Base-by-base conservation (phyloP, 2,797 vertebrate species). In the Pogoniulus pusillus region DNA sequence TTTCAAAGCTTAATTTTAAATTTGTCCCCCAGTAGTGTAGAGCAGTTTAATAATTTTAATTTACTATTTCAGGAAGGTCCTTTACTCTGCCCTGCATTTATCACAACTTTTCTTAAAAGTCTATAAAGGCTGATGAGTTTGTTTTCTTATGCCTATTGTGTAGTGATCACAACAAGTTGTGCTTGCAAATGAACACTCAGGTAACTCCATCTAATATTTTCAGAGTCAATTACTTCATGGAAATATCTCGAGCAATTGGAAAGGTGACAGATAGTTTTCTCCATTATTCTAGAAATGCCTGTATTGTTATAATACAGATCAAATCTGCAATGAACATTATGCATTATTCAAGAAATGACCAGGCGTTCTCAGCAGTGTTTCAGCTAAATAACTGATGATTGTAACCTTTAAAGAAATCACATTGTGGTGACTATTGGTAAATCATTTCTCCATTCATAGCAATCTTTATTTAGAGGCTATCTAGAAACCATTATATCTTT, bases 381-480 rank as follows among this genome's bases (percentile, higher is more conserved):
- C 95, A 96, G 91, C 97, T 97, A 98, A 98, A 98, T 98, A 98
- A 98, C 97, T 97, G 97, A 98, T 98, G 97, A 98, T 98, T 97
- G 97, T 98, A 98, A 98, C 98, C 98, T 98, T 98, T 98, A 97
- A 98, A 97, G 97, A 98, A 98, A 98, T 98, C 97, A 98, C 93
- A 88, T 97, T 97, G 95, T 94, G 91, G 96, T 96, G 94, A 94
- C 94, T 96, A 97, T 97, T 97, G 97, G 97, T 97, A 97, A 98
- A 98, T 97, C 96, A 97, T 96, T 97, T 97, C 96, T 96, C 88
- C 97, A 97, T 98, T 97, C 96, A 97, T 92, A 96, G 96, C 96
- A 95, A 97, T 98, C 96, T 98, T 97, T 98, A 97, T 97, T 97
- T 97, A 96, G 96, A 96, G 95, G 90, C 68, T 96, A 97, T 97